A percentile compares a stretch with the other conserved stretches of the same genome.
phyloP scores from a whole-genome alignment of 2,797 vertebrate species.

The Halcyon smyrnensis region DNA sequence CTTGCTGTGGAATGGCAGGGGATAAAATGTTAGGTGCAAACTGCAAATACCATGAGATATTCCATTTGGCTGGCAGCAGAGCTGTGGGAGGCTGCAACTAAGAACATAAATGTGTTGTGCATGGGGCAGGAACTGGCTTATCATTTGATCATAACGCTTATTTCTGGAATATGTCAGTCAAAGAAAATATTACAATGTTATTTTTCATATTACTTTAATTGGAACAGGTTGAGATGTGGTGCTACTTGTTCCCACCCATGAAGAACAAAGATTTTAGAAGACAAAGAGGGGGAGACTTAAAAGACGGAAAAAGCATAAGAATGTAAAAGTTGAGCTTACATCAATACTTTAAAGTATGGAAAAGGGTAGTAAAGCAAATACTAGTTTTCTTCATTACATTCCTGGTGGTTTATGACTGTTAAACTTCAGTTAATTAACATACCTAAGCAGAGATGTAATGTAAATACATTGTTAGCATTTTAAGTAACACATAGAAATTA shows the following conservation, averaged over 20 bases:
- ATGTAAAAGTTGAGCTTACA: constrained; percentile 55
- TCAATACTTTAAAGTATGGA: constrained; percentile 59
- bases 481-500: not conserved
- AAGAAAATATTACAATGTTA: constrained; percentile 13
- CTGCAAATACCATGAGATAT: not conserved
- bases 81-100: not conserved
- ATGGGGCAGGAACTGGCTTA: constrained; percentile 2
- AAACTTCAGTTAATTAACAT: constrained; percentile 67
- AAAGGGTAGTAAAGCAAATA: constrained; percentile 62
- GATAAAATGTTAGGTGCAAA: not conserved
- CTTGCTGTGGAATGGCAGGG: not conserved
- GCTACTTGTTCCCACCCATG: constrained; percentile 31
- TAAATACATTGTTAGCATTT: constrained; percentile 48
- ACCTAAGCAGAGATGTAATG: constrained; percentile 54
- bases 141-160: constrained; percentile 17
- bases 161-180: constrained; percentile 45
- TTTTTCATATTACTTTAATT: constrained; percentile 26
- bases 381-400: constrained; percentile 63
- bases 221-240: constrained; percentile 34
- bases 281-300: not conserved
- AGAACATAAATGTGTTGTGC: not conserved
- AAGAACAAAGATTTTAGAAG: constrained; percentile 48
- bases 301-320: not conserved
- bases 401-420: constrained; percentile 72
- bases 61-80: not conserved